Evolutionary conservation across 2,797 vertebrate genomes (phyloP), one percentile per base, ranked within the genome.

Genomic region (Alfaro cultratus): DNA sequence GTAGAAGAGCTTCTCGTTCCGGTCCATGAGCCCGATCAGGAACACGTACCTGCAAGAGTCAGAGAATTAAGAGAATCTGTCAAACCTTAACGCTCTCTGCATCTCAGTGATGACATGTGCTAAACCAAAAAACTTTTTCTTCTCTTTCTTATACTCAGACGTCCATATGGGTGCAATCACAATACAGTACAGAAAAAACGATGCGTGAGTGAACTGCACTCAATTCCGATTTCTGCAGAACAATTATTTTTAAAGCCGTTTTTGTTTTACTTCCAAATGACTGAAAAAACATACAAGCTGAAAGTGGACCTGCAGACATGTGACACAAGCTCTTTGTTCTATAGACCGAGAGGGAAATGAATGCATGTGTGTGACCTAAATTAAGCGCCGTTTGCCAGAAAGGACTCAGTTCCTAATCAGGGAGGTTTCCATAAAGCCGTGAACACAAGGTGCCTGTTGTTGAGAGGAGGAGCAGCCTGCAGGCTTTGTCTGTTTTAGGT

Each of bases 1-100:
- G 76, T 99, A 99, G 94, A 99, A 99, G 29, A 99, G 97, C 90
- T 99, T 99, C 94, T 99, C 99, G 26, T 97, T 99, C 86, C 94
- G 96, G 91, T 99, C 98, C 94, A 99, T 98, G 90, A 99, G 97
- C 80, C 96, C 96, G 97, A 99, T 99, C 92, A 99, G 94, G 49
- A 98, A 97, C 90, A 99, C 96, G 39, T 99, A 99, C 93, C 99
- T 99, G 94, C 29, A 73, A 82, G 90, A 21, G 76, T 83, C 75
- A 86, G 71, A 36, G 80, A 45, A 80, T 23, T 9, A 41, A 41
- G 64, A 60, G 29, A 31, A 72, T 68, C 51, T 57, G 83, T 87
- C 90, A 88, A 86, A 87, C 82, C 76, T 55, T 68, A 83, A 82
- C 83, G 88, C 87, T 73, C 81, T 81, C 71, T 83, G 26, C 43